Conservation (phyloP, 2,113 vertebrate species). For the Dromiciops gliroides region DNA sequence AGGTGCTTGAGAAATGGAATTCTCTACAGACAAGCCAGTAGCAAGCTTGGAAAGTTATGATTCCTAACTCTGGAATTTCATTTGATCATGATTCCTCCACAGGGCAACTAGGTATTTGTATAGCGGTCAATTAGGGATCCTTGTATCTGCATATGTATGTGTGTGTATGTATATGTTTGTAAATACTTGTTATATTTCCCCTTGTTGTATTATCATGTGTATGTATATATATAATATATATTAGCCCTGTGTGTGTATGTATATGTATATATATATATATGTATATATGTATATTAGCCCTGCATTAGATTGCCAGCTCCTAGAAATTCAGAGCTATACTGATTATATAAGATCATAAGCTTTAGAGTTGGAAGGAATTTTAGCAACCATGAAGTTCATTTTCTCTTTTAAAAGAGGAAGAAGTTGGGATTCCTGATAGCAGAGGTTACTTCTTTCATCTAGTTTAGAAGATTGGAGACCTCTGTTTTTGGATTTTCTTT, state of each 20-base stretch:
- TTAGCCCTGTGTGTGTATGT: too few relatives aligned
- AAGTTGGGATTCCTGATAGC: not conserved
- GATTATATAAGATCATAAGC: not conserved
- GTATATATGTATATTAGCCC: too few relatives aligned
- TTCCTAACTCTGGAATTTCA: not conserved
- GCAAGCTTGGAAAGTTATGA: not conserved
- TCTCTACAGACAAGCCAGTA: not conserved
- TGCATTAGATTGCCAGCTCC: not conserved
- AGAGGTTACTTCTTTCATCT: not conserved
- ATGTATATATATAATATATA: too few relatives aligned
- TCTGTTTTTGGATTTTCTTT: not conserved
- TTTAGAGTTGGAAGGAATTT: not conserved
- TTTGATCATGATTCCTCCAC: not conserved
- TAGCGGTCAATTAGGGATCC: not conserved
- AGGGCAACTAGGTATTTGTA: not conserved
- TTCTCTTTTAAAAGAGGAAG: not conserved
- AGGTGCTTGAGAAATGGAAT: not conserved
- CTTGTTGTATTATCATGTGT: not conserved
- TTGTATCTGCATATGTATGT: not conserved
- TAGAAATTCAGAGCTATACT: not conserved
- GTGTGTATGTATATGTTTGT: not conserved
- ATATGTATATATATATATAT: too few relatives aligned
- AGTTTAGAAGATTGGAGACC: not conserved
- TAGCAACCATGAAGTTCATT: not conserved
- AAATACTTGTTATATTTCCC: not conserved